Evolutionary conservation across 92 coral and sea anemone species (phyloP), one percentile per base, ranked within the genome.

Genomic region (Zoanthus gigantus): DNA sequence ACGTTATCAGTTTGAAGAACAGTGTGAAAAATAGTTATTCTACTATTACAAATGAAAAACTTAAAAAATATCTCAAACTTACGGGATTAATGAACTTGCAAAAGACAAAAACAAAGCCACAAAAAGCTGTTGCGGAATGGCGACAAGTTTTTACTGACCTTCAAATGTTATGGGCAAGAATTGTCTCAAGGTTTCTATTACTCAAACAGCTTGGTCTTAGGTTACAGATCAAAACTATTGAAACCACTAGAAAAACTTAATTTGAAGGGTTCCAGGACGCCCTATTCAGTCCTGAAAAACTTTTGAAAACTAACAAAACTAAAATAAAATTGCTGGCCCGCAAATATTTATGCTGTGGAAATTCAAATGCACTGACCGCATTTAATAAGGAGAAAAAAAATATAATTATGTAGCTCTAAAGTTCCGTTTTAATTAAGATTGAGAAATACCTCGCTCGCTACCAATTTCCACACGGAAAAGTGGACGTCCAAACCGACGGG

Each of bases 1-100:
- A 78, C 71, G 60, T 44, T 58, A 78, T 78, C 83, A 60, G 60
- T 57, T 37, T 78, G 6, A 78, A 60, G 13, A 44, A 78, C 5
- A 46, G 78, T 74, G 0, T 47, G 6, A 74, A 2, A 30, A 50
- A 56, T 61, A 9, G 90, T 52, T 47, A 85, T 42, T 73, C 83
- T n/a, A 53, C 83, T 18, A 47, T 6, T 32, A 47, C 4, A 2
- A 60, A 47, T 16, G 23, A 37, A 42, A 66, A 71, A 34, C 46
- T 23, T 3, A 17, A 30, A 42, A 73, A 73, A 45, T 18, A 73
- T 0, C 2, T 28, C 53, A 15, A 73, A 17, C 30, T 73, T 73
- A 42, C 54, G 56, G 13, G 17, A 73, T 4, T 73, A 42, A 13
- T 42, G 54, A 73, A 15, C 54, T 13, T 7, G 14, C 54, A 73